Evolutionary conservation across 2,797 vertebrate genomes (phyloP), one percentile per base, ranked within the genome.

Genomic region (Sebastes iracundus): DNA sequence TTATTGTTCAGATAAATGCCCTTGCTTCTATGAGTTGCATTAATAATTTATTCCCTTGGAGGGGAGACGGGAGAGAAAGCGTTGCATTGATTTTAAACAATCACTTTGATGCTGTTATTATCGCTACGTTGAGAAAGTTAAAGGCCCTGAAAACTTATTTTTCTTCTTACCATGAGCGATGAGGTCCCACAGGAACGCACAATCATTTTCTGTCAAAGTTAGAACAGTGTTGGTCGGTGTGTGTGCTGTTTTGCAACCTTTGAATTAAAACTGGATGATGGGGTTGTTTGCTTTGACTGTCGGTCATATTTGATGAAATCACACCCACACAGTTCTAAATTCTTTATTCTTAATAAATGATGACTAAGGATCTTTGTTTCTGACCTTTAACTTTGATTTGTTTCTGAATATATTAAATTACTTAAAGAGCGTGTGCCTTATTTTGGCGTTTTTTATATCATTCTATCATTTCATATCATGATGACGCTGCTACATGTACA

Each of bases 1-100:
- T 80, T 80, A 85, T 72, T 62, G 77, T 53, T 88, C 78, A 64
- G 81, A 82, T 88, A 86, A 90, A 89, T 73, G 71, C 75, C 64
- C 35, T 55, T 38, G 79, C 75, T 70, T 79, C 52, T 56, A 53
- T 27, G 79, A 72, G 66, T 14, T 66, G 72, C 74, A 82, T 90
- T 86, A 84, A 86, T 86, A 86, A 88, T 85, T 25, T 27, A 87
- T 86, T 38, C 35, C 55, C 35, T 67, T 46, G 67, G 69, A 81
- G 66, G 75, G 75, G 80, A 79, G 60, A 52, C 33, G 63, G 63
- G 33, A 66, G 56, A 62, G 42, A 69, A 83, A 60, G 68, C 64
- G 59, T 78, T 72, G 73, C 63, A 74, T 81, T 75, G 84, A 89
- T 77, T 87, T 84, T 59, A 73, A 85, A 82, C 79, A 81, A 60